Conservation (phyloP, 1,140 invertebrate species). For the Plectrocnemia conspersa region DNA sequence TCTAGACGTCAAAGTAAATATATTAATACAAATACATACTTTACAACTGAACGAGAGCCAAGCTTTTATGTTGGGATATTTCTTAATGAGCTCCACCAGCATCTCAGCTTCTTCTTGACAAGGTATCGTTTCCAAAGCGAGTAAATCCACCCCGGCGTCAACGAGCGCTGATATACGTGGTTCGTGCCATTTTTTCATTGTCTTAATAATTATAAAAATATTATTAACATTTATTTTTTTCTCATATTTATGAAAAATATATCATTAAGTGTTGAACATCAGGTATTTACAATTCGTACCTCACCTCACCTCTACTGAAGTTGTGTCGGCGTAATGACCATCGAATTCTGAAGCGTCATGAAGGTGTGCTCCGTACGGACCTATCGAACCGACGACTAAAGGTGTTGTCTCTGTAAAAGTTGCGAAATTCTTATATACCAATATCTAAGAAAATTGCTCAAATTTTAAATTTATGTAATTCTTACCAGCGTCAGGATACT, state of each 20-base stretch:
- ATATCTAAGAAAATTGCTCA: not conserved
- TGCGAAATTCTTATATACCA: not conserved
- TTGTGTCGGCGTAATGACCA: constrained; percentile 71
- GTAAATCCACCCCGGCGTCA: constrained; percentile 70
- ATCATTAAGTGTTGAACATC: not conserved
- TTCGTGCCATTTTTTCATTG: constrained; percentile 75
- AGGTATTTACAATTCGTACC: constrained; percentile 36
- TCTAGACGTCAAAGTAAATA: no score
- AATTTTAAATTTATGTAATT: not conserved
- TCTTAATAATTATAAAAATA: constrained; percentile 36
- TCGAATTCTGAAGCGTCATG: constrained; percentile 87
- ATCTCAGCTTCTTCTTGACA: constrained; percentile 76
- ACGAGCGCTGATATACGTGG: constrained; percentile 71
- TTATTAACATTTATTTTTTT: no score
- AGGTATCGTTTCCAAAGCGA: constrained; percentile 88
- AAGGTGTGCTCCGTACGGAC: constrained; percentile 83
- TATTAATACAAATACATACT: no score
- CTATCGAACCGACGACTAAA: constrained; percentile 76
- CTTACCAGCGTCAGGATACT: constrained; percentile 49
- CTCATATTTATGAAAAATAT: no score
- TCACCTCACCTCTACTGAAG: constrained; percentile 60
- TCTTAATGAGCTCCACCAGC: constrained; percentile 66
- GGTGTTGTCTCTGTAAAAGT: constrained; percentile 46
- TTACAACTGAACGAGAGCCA: constrained; percentile 84
- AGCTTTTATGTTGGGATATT: constrained; percentile 67